A percentile compares a stretch with the other conserved stretches of the same genome.
These are phyloP conservation scores for Peromyscus attwateri DNA, from an alignment of 2,797 vertebrate species.

Conservation along the genomic window DNA sequence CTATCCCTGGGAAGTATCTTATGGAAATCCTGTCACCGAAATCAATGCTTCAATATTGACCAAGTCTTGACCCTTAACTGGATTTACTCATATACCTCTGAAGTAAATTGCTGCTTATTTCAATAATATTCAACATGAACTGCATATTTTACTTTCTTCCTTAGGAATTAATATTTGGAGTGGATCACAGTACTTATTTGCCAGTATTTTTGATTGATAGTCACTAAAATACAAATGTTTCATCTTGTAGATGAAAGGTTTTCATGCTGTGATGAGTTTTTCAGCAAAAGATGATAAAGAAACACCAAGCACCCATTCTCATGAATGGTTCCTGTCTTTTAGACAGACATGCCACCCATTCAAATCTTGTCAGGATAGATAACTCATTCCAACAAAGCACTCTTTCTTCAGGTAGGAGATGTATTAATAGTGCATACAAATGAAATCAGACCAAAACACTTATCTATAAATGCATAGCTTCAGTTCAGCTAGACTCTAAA, in stretches of 20 bases:
- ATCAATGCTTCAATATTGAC: slow-evolving; percentile 46
- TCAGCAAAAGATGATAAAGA: neutral
- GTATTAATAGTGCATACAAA: neutral
- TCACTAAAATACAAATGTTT: slow-evolving; percentile 31
- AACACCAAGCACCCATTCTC: neutral
- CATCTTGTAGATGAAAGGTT: neutral
- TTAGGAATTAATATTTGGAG: slow-evolving; percentile 33
- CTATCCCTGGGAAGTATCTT: neutral
- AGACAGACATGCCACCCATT: neutral
- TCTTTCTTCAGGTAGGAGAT: neutral
- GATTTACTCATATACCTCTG: neutral
- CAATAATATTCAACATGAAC: neutral
- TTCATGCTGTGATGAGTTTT: neutral
- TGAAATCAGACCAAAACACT: neutral
- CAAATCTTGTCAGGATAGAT: neutral
- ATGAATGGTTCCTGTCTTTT: neutral
- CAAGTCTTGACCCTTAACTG: neutral
- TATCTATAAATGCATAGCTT: neutral
- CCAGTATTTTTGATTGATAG: neutral
- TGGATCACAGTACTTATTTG: neutral
- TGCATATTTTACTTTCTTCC: neutral
- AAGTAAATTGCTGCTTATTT: slow-evolving; percentile 22
- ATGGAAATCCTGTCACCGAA: neutral
- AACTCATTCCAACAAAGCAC: neutral
- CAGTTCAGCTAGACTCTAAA: neutral